Conservation (phyloP, 64 coral and sea anemone species). For the Montipora sp. region DNA sequence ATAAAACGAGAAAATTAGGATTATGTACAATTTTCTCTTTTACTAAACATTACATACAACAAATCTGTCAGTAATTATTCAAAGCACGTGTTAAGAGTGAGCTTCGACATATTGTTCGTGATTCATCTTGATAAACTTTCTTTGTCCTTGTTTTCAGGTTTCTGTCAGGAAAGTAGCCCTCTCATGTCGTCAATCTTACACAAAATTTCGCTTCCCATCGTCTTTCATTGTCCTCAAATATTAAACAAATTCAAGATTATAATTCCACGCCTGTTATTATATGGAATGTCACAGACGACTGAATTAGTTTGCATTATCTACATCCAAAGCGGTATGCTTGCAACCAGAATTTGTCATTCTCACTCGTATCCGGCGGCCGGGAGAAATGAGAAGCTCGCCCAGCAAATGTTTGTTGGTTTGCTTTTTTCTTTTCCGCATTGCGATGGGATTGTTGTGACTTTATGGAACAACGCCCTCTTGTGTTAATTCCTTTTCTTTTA, state of each 20-base stretch:
- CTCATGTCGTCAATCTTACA: background rate
- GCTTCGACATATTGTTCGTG: background rate
- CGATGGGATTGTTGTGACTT: background rate
- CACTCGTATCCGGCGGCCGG: background rate
- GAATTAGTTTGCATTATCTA: background rate
- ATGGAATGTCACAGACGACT: background rate
- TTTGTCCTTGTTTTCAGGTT: background rate
- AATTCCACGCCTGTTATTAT: background rate
- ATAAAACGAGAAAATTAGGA: background rate
- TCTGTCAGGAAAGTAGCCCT: background rate
- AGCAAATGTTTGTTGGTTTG: background rate
- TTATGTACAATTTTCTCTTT: background rate
- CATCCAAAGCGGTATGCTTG: slow-evolving; percentile 15
- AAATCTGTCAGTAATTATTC: background rate
- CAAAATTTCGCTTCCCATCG: background rate
- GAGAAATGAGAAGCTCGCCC: slow-evolving; percentile 19
- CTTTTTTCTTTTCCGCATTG: background rate
- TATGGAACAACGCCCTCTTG: too few species aligned
- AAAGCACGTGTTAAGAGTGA: background rate
- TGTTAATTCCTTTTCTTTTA: background rate
- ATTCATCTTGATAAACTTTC: background rate
- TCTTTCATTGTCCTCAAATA: background rate
- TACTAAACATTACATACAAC: too few species aligned
- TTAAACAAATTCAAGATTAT: background rate
- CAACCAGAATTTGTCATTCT: background rate